Conservation (phyloP, 2,888 invertebrate species). For the Chirona hameri region DNA sequence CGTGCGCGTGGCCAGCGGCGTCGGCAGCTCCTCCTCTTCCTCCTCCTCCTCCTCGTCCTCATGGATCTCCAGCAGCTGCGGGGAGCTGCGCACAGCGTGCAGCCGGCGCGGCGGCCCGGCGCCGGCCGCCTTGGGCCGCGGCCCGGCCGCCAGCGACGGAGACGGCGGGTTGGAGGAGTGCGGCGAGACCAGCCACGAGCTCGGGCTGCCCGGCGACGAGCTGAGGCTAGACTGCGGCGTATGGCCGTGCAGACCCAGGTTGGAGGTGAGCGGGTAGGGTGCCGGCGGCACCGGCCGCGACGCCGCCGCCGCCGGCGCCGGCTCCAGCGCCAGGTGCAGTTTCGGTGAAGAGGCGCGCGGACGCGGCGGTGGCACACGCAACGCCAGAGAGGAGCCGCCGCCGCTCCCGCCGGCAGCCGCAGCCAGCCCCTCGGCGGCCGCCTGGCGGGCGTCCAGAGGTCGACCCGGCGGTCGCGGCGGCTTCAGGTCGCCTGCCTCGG, state of each 20-base stretch:
- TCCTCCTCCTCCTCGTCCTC: conserved; percentile 63
- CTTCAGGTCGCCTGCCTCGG: not conserved
- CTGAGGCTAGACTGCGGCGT: conserved; percentile 33
- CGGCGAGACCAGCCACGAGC: conserved; percentile 2
- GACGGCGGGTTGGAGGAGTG: conserved; percentile 27
- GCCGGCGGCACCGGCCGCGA: conserved; percentile 42
- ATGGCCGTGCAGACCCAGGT: conserved; percentile 34
- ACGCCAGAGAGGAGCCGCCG: not conserved
- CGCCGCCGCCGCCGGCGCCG: conserved; percentile 43
- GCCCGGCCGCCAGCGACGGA: conserved; percentile 25
- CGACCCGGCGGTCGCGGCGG: not conserved
- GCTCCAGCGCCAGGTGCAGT: conserved; percentile 39
- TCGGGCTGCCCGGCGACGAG: conserved; percentile 33
- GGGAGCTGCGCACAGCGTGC: conserved; percentile 51
- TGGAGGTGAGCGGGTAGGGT: conserved; percentile 39
- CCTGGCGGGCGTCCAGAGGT: not conserved
- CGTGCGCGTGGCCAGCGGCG: conserved; percentile 39
- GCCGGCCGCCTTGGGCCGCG: conserved; percentile 42
- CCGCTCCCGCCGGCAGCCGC: not conserved
- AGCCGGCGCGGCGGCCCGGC: conserved; percentile 55
- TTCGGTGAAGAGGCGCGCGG: not conserved
- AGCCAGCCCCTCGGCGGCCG: not conserved
- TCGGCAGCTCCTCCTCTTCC: conserved; percentile 44
- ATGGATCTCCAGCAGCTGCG: conserved; percentile 59
- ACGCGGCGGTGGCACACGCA: not conserved